Conservation (phyloP, 37 sponge, comb jelly and placozoan genomes). For the Ianthella basta region DNA sequence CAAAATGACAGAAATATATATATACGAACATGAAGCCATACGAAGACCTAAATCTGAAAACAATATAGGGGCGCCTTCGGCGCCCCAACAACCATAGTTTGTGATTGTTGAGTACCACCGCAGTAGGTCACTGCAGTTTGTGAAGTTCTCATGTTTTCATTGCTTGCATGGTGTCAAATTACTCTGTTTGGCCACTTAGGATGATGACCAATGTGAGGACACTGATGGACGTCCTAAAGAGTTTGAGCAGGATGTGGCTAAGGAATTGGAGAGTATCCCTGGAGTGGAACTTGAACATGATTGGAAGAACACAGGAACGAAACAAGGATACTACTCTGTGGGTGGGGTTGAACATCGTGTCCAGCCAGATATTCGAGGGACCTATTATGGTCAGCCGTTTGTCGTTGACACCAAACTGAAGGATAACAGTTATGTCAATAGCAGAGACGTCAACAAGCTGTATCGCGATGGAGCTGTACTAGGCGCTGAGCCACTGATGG, state of each 20-base stretch:
- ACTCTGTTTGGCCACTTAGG: not conserved
- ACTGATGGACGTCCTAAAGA: not conserved
- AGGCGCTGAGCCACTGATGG: conserved; percentile 31
- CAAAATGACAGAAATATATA: no score
- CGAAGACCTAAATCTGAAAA: no score
- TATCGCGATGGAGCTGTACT: not conserved
- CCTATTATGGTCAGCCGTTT: not conserved
- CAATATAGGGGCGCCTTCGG: no score
- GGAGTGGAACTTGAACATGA: not conserved
- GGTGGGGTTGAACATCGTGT: no score
- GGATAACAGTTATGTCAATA: not conserved
- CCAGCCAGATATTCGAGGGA: not conserved
- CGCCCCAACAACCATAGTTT: no score
- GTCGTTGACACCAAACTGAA: conserved; percentile 14
- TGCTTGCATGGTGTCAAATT: no score
- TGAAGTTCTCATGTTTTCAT: no score
- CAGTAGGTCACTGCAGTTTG: no score
- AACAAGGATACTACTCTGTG: not conserved
- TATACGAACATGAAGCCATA: no score
- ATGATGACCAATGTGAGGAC: not conserved
- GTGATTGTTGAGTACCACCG: no score
- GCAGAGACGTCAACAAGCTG: not conserved
- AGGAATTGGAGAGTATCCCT: not conserved
- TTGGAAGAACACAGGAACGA: not conserved
- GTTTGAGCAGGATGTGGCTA: not conserved